These are phyloP conservation scores for Rotaria macrura DNA, from an alignment of 2,888 invertebrate genomes.

Conservation along the genomic window DNA sequence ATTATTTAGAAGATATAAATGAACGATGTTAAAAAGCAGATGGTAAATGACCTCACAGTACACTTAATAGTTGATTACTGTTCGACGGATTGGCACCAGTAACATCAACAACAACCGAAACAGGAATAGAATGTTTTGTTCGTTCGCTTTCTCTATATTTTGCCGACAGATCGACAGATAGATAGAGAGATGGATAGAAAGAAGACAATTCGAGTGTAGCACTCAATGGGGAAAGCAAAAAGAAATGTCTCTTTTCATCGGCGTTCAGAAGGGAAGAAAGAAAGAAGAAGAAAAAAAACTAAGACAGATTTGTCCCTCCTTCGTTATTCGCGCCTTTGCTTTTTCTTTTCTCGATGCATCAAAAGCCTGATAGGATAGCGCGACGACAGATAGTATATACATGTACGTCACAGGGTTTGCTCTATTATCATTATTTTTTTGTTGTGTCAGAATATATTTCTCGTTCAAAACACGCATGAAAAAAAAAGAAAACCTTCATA, in stretches of 20 bases:
- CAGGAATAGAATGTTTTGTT: neutral
- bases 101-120: neutral
- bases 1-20: neutral
- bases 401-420: neutral
- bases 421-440: conserved; percentile 3
- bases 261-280: neutral
- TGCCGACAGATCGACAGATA: neutral
- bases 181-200: neutral
- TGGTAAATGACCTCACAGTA: neutral
- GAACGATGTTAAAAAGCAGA: neutral
- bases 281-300: neutral
- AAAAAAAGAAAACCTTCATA: neutral
- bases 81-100: neutral
- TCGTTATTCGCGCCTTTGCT: neutral
- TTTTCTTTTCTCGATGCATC: neutral
- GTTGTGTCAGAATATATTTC: neutral
- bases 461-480: neutral
- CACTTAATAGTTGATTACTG: neutral
- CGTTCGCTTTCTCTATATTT: neutral
- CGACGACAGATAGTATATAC: neutral
- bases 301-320: neutral
- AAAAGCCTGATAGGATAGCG: neutral
- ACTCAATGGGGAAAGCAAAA: neutral
- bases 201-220: neutral
- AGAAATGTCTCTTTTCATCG: neutral